phyloP scores from a whole-genome alignment of 1,140 invertebrate species.

The Hyles vespertilio region DNA sequence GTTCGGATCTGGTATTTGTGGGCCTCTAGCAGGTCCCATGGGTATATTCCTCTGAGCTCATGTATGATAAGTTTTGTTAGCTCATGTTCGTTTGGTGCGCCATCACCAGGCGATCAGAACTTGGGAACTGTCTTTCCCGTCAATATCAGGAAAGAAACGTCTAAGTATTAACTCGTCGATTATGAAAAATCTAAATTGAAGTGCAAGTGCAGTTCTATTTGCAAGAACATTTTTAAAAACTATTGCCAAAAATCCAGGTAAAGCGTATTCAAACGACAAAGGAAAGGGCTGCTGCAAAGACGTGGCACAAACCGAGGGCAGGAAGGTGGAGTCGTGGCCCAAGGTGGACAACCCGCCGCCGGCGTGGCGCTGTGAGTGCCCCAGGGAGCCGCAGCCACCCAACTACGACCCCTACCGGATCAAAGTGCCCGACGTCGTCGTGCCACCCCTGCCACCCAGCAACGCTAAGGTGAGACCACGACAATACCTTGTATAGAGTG shows the following conservation, averaged over 20 bases:
- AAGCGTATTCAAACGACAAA: conserved; percentile 40
- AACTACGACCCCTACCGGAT: conserved; percentile 65
- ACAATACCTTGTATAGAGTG: no score
- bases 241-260: conserved; percentile 22
- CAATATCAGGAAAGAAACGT: no score
- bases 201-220: no score
- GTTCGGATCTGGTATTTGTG: no score
- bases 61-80: no score
- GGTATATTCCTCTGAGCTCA: no score
- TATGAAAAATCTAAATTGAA: no score
- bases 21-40: no score
- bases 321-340: conserved; percentile 50
- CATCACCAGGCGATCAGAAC: no score
- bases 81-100: no score
- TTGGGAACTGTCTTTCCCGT: no score
- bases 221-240: neutral
- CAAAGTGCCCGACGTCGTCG: conserved; percentile 51
- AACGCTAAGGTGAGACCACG: conserved; percentile 49
- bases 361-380: conserved; percentile 42
- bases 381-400: conserved; percentile 39
- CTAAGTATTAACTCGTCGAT: no score
- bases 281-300: conserved; percentile 37
- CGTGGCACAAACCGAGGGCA: conserved; percentile 40
- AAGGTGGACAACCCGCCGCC: conserved; percentile 32
- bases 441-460: conserved; percentile 49